These are phyloP conservation scores for Acanthiza pusilla DNA, from an alignment of 2,797 vertebrate genomes.

Conservation along the genomic window DNA sequence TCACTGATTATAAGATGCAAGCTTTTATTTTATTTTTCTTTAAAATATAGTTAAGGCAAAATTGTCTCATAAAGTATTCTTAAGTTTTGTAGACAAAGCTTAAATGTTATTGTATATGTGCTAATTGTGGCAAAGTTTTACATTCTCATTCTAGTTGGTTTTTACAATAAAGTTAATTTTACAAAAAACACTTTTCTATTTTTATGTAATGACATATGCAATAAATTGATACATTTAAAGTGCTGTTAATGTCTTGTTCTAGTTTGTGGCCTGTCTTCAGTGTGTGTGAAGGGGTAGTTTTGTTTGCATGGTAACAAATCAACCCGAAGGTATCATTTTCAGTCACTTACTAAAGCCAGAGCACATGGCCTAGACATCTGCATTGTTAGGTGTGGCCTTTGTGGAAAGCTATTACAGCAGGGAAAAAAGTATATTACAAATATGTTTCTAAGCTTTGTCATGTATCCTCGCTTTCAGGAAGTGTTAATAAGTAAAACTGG, in stretches of 20 bases:
- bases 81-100: slow-evolving; percentile 62
- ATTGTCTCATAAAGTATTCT: slow-evolving; percentile 28
- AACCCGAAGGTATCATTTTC: not conserved
- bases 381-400: not conserved
- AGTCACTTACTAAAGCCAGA: not conserved
- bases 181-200: slow-evolving; percentile 85
- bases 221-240: slow-evolving; percentile 87
- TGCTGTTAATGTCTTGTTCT: slow-evolving; percentile 59
- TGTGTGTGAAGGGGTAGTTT: not conserved
- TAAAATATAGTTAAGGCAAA: slow-evolving; percentile 13
- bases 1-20: slow-evolving; percentile 42
- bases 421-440: not conserved
- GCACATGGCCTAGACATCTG: not conserved
- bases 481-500: not conserved
- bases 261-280: slow-evolving; percentile 46
- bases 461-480: not conserved
- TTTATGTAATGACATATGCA: slow-evolving; percentile 91
- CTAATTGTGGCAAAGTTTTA: slow-evolving; percentile 59
- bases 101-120: slow-evolving; percentile 62
- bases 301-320: not conserved
- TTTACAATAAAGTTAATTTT: slow-evolving; percentile 73
- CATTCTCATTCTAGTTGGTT: slow-evolving; percentile 67
- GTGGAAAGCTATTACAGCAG: not conserved
- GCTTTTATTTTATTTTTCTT: slow-evolving; percentile 49
- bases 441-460: not conserved